phyloP scores from a whole-genome alignment of 2,888 invertebrate genomes.

The Archaeoteleia sp. region DNA sequence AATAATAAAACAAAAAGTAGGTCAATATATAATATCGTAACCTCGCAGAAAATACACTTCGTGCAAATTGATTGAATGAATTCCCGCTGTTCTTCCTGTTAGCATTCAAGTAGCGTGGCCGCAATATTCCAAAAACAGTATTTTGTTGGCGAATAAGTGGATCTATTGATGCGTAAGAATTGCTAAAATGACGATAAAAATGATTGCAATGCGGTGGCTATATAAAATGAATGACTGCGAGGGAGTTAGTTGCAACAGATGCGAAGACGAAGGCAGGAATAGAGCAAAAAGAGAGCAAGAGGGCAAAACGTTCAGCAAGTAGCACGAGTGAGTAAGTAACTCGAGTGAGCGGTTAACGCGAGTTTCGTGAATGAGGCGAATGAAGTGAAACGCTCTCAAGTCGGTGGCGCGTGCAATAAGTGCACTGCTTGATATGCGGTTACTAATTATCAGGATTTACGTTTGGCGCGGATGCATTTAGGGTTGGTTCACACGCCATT shows the following conservation, averaged over 20 bases:
- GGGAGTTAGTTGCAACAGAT: constrained; percentile 32
- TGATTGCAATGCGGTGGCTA: constrained; percentile 51
- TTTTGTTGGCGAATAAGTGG: too few species aligned
- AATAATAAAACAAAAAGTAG: too few species aligned
- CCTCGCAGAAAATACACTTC: too few species aligned
- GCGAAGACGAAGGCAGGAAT: constrained; percentile 2
- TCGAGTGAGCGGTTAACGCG: constrained; percentile 64
- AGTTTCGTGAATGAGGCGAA: constrained; percentile 65
- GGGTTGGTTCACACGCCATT: constrained; percentile 53
- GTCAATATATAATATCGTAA: too few species aligned
- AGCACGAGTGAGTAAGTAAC: constrained; percentile 57
- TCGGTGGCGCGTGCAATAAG: constrained; percentile 65
- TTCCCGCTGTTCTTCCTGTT: too few species aligned
- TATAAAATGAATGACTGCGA: constrained; percentile 59
- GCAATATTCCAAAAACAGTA: too few species aligned
- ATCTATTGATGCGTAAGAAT: too few species aligned
- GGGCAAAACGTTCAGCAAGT: constrained; percentile 53
- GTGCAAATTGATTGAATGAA: too few species aligned
- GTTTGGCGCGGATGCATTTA: constrained; percentile 48
- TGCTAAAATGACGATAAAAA: constrained; percentile 8
- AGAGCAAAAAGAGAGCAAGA: constrained; percentile 25
- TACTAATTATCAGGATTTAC: constrained; percentile 68
- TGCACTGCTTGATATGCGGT: constrained; percentile 63
- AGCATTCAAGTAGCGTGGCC: too few species aligned
- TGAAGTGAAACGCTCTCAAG: constrained; percentile 65